These are phyloP conservation scores for Rallus limicola DNA, from an alignment of 2,113 vertebrate genomes.

Conservation along the genomic window DNA sequence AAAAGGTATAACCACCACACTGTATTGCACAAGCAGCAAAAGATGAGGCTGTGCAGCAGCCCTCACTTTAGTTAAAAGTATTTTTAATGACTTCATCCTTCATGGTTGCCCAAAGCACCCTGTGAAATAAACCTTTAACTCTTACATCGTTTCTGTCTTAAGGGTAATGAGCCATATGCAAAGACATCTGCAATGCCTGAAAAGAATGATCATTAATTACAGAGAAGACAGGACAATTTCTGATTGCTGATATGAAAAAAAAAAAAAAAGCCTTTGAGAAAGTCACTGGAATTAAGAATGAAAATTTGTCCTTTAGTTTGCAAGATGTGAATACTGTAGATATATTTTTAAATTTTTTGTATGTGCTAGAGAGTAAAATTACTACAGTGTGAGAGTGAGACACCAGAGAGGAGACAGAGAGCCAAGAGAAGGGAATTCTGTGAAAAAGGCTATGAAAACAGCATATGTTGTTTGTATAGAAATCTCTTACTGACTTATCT, in stretches of 20 bases:
- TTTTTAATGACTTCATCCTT: slow-evolving; percentile 81
- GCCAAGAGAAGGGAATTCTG: not conserved
- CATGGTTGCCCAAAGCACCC: slow-evolving; percentile 75
- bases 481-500: not conserved
- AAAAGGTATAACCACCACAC: not conserved
- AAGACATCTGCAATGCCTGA: slow-evolving; percentile 75
- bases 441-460: slow-evolving; percentile 28
- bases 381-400: not conserved
- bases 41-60: slow-evolving; percentile 9
- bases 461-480: slow-evolving; percentile 45
- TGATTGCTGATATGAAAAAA: slow-evolving; percentile 9
- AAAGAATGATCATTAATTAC: slow-evolving; percentile 74
- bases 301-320: not conserved
- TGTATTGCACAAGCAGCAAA: not conserved
- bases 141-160: slow-evolving; percentile 80
- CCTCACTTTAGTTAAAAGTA: slow-evolving; percentile 72
- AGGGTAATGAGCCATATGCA: slow-evolving; percentile 83
- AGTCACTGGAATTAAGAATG: slow-evolving; percentile 17
- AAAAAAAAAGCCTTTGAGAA: not conserved
- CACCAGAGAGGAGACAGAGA: not conserved
- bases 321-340: not conserved
- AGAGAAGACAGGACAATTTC: slow-evolving; percentile 52
- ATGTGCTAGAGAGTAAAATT: not conserved
- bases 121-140: slow-evolving; percentile 83
- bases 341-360: not conserved